Conservation (phyloP, 2,797 vertebrate genomes). For the Syndactyla subalaris region DNA sequence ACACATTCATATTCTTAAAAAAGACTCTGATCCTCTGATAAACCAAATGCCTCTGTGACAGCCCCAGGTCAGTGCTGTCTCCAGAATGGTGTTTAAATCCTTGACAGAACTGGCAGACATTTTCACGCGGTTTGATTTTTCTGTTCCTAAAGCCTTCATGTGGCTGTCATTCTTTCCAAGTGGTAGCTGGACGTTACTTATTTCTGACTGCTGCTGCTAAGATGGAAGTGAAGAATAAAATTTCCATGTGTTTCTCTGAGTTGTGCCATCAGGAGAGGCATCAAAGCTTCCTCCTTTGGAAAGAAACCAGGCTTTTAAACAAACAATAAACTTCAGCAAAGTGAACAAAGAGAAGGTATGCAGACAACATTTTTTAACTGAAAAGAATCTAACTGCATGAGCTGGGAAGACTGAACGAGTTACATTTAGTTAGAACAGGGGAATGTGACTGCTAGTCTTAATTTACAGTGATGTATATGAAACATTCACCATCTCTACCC, state of each 20-base stretch:
- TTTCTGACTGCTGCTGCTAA: conserved; percentile 28
- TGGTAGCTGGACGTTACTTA: not conserved
- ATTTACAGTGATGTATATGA: not conserved
- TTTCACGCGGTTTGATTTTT: not conserved
- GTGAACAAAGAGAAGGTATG: not conserved
- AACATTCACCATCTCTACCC: not conserved
- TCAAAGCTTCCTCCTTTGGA: not conserved
- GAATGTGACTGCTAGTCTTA: not conserved
- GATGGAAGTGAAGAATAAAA: not conserved
- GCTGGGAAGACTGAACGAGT: not conserved
- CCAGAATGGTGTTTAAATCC: not conserved
- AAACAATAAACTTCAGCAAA: not conserved
- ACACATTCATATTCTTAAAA: not conserved
- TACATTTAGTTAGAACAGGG: not conserved
- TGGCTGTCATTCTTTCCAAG: not conserved
- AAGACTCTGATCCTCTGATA: not conserved
- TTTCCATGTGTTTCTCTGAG: not conserved
- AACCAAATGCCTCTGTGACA: not conserved
- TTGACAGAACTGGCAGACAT: not conserved
- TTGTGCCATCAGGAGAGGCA: not conserved
- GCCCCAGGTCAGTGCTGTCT: not conserved
- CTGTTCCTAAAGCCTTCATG: not conserved
- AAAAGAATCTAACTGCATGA: not conserved
- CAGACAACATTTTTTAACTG: not conserved
- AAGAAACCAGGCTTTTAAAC: not conserved